phyloP scores from a whole-genome alignment of 2,888 invertebrate genomes.

The Euplagia quadripunctaria region DNA sequence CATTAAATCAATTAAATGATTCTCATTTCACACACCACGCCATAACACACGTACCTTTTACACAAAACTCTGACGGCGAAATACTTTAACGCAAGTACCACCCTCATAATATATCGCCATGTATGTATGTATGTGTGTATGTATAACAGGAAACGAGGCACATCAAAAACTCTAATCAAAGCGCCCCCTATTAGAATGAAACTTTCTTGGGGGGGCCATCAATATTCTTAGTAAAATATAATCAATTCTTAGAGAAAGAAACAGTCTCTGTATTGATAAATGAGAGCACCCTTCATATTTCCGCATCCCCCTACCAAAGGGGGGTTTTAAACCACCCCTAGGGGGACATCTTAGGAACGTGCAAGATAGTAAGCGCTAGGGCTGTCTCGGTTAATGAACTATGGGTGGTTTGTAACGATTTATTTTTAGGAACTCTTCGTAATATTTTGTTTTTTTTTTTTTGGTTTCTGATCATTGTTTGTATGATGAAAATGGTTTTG shows the following conservation, averaged over 20 bases:
- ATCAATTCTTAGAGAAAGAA: constrained; percentile 87
- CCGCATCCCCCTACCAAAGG: constrained; percentile 71
- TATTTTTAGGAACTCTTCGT: constrained; percentile 61
- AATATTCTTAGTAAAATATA: constrained; percentile 86
- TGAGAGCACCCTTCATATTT: constrained; percentile 87
- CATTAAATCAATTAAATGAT: constrained; percentile 5
- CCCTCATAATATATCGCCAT: constrained; percentile 28
- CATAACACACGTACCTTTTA: not conserved
- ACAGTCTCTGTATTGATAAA: constrained; percentile 87
- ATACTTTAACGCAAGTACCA: constrained; percentile 7
- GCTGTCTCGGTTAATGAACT: constrained; percentile 85
- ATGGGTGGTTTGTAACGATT: constrained; percentile 74
- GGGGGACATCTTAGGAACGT: constrained; percentile 83
- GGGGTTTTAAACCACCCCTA: constrained; percentile 61
- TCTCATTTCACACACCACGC: not conserved
- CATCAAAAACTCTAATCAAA: constrained; percentile 84
- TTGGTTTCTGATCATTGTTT: no score
- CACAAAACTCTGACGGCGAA: constrained; percentile 6
- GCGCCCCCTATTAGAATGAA: constrained; percentile 68
- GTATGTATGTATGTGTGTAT: constrained; percentile 33
- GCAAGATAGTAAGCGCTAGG: constrained; percentile 85
- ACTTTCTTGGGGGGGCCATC: constrained; percentile 76
- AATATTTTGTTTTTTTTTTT: constrained; percentile 31
- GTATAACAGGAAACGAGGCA: constrained; percentile 47
- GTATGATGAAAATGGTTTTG: not conserved